These are phyloP conservation scores for Drosophila tristis DNA, from an alignment of 1,140 invertebrate species.

Conservation along the genomic window DNA sequence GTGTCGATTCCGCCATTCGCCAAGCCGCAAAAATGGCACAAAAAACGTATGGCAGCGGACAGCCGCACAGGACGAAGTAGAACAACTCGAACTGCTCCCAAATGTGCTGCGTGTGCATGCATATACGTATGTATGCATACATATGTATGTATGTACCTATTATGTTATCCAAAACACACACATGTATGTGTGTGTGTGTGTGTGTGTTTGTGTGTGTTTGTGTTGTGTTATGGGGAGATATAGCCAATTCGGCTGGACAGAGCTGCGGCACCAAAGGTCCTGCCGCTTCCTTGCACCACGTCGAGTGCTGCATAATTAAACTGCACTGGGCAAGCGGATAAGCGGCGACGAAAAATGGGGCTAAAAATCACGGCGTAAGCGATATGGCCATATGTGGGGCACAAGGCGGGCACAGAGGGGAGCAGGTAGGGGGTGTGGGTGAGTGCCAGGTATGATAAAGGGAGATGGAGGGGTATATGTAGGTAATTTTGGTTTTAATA, in stretches of 20 bases:
- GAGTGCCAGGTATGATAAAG: too few relatives aligned
- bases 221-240: constrained; percentile 13
- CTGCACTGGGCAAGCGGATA: constrained; percentile 57
- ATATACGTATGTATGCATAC: constrained; percentile 50
- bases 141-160: background rate
- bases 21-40: constrained; percentile 38
- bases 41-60: background rate
- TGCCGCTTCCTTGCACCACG: background rate
- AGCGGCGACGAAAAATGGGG: constrained; percentile 20
- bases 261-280: constrained; percentile 13
- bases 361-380: constrained; percentile 57
- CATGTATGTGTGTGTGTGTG: too few relatives aligned
- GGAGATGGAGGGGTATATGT: constrained; percentile 2
- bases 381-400: constrained; percentile 41
- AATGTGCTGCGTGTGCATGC: constrained; percentile 76
- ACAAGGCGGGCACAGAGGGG: constrained; percentile 6
- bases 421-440: too few relatives aligned
- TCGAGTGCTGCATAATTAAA: constrained; percentile 55
- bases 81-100: constrained; percentile 62
- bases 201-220: background rate
- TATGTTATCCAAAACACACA: too few relatives aligned
- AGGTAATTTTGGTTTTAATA: constrained; percentile 54
- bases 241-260: background rate
- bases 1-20: constrained; percentile 48
- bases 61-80: constrained; percentile 20